Conservation (phyloP, 2,888 invertebrate species). For the Drosophila testacea region DNA sequence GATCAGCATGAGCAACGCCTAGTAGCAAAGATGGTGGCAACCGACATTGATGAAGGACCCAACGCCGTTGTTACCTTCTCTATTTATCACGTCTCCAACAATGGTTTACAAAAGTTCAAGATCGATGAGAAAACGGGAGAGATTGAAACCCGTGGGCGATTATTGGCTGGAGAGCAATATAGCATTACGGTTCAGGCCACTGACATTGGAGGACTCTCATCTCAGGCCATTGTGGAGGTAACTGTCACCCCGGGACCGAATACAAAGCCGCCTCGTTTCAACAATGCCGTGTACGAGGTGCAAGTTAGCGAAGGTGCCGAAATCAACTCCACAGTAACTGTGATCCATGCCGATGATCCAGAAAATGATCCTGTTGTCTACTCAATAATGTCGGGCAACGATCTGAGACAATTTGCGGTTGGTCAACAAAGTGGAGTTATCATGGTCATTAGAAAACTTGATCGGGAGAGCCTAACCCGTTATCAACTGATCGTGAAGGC, state of each 20-base stretch:
- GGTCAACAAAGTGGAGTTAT: constrained; percentile 95
- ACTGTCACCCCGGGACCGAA: constrained; percentile 93
- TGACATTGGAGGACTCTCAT: constrained; percentile 92
- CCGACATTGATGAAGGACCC: constrained; percentile 94
- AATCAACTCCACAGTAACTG: constrained; percentile 93
- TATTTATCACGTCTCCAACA: constrained; percentile 96
- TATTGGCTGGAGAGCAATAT: constrained; percentile 95
- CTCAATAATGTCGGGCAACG: constrained; percentile 94
- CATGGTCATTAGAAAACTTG: constrained; percentile 93
- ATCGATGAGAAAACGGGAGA: constrained; percentile 92
- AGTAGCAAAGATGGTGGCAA: constrained; percentile 90
- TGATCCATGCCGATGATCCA: constrained; percentile 94
- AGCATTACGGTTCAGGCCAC: constrained; percentile 94
- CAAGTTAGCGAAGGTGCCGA: constrained; percentile 96
- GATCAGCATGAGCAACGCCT: constrained; percentile 87
- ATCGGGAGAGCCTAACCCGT: constrained; percentile 94
- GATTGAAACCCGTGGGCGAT: constrained; percentile 91
- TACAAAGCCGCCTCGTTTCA: constrained; percentile 92
- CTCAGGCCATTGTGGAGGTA: constrained; percentile 94
- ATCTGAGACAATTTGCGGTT: constrained; percentile 94
- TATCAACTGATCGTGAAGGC: constrained; percentile 95
- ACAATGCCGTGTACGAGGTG: constrained; percentile 93
- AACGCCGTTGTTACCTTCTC: constrained; percentile 93
- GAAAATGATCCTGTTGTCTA: constrained; percentile 95
- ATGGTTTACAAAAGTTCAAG: constrained; percentile 93